Base-by-base conservation (phyloP, 2,797 vertebrate species). In the Paramormyrops hopkinsi region DNA sequence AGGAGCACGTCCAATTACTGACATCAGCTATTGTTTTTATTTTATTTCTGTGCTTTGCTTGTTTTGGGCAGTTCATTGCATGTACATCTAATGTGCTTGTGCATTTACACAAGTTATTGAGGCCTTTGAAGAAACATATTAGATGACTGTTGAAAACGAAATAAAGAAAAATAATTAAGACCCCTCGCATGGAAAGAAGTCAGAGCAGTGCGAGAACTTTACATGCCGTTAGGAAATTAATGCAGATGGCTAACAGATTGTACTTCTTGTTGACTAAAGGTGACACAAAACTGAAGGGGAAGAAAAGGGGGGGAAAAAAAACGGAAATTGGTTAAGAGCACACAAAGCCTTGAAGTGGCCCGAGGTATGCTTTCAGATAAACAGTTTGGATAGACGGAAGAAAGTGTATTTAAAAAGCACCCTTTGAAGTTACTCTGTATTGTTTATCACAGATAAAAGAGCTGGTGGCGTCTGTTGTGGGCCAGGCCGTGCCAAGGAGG, bases 391-490 rank as follows among this genome's bases (percentile, higher is more conserved):
- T 92, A 91, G 56, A 91, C 94, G 93, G 92, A 93, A 94, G 94
- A 92, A 87, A 91, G 89, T 92, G 93, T 92, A 92, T 95, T 91
- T 93, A 92, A 92, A 92, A 93, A 94, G 96, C 94, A 69, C 89
- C 92, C 95, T 93, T 95, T 96, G 95, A 95, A 94, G 93, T 94
- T 92, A 94, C 92, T 92, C 91, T 91, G 92, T 91, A 92, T 95
- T 95, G 94, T 95, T 93, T 94, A 91, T 90, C 87, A 90, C 89
- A 94, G 94, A 96, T 95, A 94, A 96, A 96, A 95, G 95, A 91
- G 93, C 82, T 91, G 92, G 5, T 73, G 44, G 93, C 94, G 94
- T 93, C 93, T 73, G 44, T 90, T 84, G 90, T 90, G 88, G 90
- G 88, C 12, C 93, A 91, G 92, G 92, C 92, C 92, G 90, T 89